Conservation (phyloP, 2,113 vertebrate genomes). For the Ceyx cyanopectus region DNA sequence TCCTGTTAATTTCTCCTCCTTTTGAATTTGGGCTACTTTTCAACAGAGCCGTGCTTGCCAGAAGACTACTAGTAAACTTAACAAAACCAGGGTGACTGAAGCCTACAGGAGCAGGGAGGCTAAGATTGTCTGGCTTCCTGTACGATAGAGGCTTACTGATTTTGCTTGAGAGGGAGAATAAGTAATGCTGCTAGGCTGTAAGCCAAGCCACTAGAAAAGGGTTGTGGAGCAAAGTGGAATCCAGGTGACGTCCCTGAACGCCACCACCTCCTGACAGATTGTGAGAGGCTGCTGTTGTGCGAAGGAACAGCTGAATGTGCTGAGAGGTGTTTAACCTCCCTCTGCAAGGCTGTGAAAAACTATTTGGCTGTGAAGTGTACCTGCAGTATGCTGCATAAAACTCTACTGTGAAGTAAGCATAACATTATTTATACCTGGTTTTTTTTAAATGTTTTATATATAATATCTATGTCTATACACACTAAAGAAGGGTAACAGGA, state of each 20-base stretch:
- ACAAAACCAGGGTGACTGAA: background rate
- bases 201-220: constrained; percentile 10
- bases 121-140: background rate
- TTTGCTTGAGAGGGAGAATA: background rate
- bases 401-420: background rate
- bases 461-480: too few relatives aligned
- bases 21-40: background rate
- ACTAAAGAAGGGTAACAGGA: background rate
- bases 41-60: background rate
- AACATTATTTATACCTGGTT: background rate
- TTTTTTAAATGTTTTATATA: background rate
- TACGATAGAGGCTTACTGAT: background rate
- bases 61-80: background rate
- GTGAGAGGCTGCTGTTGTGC: background rate
- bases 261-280: background rate
- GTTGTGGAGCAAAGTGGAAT: background rate
- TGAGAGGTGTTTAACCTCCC: background rate
- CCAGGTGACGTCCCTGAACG: background rate
- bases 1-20: background rate
- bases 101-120: background rate
- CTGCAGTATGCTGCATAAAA: background rate
- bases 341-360: background rate
- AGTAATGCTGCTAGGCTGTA: background rate
- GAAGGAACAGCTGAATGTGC: accelerated
- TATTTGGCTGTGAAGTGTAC: background rate